Percentiles rank a stretch among this genome's conserved stretches.
phyloP scores from a whole-genome alignment of 2,888 invertebrate species.

The Unio delphinus region DNA sequence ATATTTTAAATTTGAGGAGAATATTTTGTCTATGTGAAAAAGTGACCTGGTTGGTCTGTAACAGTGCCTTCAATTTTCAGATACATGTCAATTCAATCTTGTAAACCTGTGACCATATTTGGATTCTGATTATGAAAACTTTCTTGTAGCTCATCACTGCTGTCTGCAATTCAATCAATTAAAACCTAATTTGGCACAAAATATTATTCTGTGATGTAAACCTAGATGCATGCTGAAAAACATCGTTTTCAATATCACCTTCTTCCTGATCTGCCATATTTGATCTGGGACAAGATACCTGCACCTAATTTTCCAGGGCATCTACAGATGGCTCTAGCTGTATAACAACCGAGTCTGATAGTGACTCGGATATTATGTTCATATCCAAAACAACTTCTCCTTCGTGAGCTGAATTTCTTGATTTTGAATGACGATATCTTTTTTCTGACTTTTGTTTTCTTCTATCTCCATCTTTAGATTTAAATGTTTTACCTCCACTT shows the following conservation, averaged over 20 bases:
- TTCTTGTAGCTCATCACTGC: slow-evolving; percentile 20
- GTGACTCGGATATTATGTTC: slow-evolving; percentile 21
- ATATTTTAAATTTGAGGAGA: too few relatives aligned
- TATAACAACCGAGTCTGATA: slow-evolving; percentile 30
- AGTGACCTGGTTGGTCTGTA: too few relatives aligned
- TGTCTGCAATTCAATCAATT: slow-evolving; percentile 37
- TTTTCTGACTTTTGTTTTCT: not conserved
- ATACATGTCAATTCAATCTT: too few relatives aligned
- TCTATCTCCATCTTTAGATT: not conserved
- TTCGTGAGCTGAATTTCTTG: not conserved
- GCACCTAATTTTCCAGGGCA: slow-evolving; percentile 11
- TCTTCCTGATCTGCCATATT: slow-evolving; percentile 10
- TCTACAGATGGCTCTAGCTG: slow-evolving; percentile 37
- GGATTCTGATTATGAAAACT: too few relatives aligned
- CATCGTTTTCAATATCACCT: slow-evolving; percentile 20
- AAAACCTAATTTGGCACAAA: slow-evolving; percentile 44
- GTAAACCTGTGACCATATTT: too few relatives aligned
- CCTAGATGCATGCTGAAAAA: slow-evolving; percentile 17
- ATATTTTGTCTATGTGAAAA: too few relatives aligned
- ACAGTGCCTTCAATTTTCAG: too few relatives aligned
- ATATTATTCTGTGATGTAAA: slow-evolving; percentile 30
- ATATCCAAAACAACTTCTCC: slow-evolving; percentile 24
- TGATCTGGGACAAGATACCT: slow-evolving; percentile 22
- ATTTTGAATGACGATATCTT: not conserved
- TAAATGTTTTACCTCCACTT: not conserved